Conservation (phyloP, 2,113 vertebrate genomes). For the Lophura nycthemera region DNA sequence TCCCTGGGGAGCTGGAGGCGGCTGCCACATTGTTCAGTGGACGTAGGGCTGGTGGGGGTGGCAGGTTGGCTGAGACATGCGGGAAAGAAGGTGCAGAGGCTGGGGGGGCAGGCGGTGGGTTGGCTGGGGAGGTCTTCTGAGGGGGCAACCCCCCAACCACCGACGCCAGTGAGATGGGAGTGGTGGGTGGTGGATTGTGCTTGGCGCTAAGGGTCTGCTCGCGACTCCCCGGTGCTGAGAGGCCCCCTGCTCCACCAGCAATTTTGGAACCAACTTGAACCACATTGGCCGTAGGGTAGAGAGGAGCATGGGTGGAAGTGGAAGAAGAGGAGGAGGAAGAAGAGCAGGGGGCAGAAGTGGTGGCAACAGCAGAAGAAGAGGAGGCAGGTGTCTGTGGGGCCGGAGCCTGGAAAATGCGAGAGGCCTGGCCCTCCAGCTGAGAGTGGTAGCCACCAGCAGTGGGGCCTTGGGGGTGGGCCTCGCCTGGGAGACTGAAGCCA, state of each 20-base stretch:
- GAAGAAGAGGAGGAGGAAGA: conserved; percentile 69
- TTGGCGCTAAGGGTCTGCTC: conserved; percentile 74
- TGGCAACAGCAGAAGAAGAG: conserved; percentile 57
- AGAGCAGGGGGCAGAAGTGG: conserved; percentile 62
- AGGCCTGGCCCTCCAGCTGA: conserved; percentile 77
- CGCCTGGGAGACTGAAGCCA: conserved; percentile 56
- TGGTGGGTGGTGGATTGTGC: conserved; percentile 85
- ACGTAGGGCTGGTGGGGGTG: conserved; percentile 91
- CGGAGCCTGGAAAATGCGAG: conserved; percentile 79
- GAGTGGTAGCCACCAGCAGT: conserved; percentile 72
- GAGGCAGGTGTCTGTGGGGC: conserved; percentile 74
- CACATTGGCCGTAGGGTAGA: conserved; percentile 57
- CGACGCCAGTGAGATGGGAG: conserved; percentile 76
- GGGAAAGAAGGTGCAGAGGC: conserved; percentile 70
- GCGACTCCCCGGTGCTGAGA: conserved; percentile 45
- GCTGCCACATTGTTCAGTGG: conserved; percentile 82
- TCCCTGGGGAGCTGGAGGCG: conserved; percentile 74
- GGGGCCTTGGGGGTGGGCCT: conserved; percentile 73
- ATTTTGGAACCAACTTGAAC: conserved; percentile 70
- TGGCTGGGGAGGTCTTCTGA: conserved; percentile 75
- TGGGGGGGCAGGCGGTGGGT: conserved; percentile 58
- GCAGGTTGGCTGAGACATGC: conserved; percentile 82
- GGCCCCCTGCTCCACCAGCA: conserved; percentile 41
- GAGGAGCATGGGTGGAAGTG: conserved; percentile 54
- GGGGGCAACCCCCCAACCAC: conserved; percentile 69